These are phyloP conservation scores for Epinephelus moara DNA, from an alignment of 2,113 vertebrate genomes.

Conservation along the genomic window DNA sequence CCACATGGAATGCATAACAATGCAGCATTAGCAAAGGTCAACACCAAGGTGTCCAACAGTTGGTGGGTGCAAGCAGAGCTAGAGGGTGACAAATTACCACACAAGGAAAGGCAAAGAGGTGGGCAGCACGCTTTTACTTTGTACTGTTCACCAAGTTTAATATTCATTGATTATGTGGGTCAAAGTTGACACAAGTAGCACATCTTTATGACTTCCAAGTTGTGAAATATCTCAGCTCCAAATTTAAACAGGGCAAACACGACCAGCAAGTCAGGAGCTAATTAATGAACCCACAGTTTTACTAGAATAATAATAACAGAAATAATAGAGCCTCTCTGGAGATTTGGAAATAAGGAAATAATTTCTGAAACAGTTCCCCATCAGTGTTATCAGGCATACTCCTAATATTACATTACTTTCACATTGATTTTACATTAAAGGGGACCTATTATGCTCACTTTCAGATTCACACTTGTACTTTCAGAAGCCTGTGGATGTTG, in stretches of 20 bases:
- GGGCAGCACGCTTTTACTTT: slow-evolving; percentile 3
- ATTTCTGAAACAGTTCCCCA: background rate
- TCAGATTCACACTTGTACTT: too few species aligned
- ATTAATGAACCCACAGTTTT: background rate
- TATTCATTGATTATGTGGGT: slow-evolving; percentile 4
- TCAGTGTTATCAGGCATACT: background rate
- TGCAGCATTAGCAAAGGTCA: slow-evolving; percentile 1
- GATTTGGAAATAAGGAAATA: background rate
- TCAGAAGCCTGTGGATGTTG: too few species aligned
- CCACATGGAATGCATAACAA: background rate
- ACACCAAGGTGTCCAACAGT: background rate
- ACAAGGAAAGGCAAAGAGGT: background rate
- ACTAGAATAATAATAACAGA: background rate
- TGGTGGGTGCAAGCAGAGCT: background rate
- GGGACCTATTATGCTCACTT: too few species aligned
- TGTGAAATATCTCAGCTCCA: slow-evolving; percentile 9
- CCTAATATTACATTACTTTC: background rate
- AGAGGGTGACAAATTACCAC: rapidly evolving
- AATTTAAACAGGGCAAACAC: slow-evolving; percentile 10
- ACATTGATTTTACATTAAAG: background rate
- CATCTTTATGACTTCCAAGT: background rate
- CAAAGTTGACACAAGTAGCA: slow-evolving; percentile 33
- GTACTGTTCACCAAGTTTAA: slow-evolving; percentile 9
- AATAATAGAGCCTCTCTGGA: background rate
- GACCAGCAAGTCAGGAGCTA: background rate